Conservation (phyloP, 2,113 vertebrate species). For the Hippocampus zosterae region DNA sequence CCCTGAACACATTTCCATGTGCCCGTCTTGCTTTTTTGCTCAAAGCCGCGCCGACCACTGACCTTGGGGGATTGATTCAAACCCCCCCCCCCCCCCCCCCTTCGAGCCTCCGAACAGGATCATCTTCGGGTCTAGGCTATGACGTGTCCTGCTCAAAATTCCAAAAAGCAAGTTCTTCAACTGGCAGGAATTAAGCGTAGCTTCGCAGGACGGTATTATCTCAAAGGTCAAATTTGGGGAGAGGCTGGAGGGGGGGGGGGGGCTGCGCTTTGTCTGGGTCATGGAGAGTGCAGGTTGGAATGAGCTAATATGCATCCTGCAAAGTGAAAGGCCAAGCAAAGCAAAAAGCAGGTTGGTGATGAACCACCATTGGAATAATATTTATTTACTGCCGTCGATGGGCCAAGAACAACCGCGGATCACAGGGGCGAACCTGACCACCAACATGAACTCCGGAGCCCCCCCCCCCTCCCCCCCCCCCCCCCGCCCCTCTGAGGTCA, state of each 20-base stretch:
- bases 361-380: background rate
- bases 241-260: too few species aligned
- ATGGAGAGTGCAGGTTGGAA: background rate
- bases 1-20: background rate
- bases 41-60: background rate
- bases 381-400: conserved; percentile 4
- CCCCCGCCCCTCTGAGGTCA: background rate
- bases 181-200: background rate
- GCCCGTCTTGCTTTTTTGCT: background rate
- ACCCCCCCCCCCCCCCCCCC: too few species aligned
- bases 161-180: background rate
- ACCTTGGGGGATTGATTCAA: background rate
- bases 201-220: background rate
- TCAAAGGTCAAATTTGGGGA: background rate
- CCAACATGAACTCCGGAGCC: background rate
- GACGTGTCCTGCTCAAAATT: background rate
- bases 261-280: background rate
- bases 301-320: background rate
- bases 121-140: background rate
- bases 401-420: background rate
- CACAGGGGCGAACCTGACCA: background rate
- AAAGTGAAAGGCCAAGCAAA: background rate
- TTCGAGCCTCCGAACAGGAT: background rate
- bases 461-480: background rate
- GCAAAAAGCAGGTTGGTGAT: background rate